phyloP scores from a whole-genome alignment of 2,797 vertebrate genomes.

The Caiman crocodilus region DNA sequence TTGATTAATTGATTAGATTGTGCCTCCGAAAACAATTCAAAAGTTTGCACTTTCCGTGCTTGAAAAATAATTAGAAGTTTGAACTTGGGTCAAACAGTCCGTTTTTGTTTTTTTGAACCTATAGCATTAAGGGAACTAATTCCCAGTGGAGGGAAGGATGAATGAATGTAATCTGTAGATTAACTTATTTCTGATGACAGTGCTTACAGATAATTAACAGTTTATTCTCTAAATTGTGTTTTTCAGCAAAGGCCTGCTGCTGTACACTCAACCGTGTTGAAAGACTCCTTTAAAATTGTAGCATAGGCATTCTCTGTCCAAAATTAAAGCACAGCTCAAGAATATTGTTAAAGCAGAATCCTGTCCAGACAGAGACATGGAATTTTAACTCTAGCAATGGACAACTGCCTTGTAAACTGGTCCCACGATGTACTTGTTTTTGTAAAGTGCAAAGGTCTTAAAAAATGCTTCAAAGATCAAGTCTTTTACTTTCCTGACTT shows the following conservation, averaged over 20 bases:
- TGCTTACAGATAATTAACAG: not conserved
- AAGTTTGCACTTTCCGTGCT: slow-evolving; percentile 20
- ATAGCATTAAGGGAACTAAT: not conserved
- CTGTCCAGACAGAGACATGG: not conserved
- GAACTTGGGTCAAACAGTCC: not conserved
- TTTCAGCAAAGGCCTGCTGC: slow-evolving; percentile 2
- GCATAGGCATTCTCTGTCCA: not conserved
- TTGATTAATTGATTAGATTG: slow-evolving; percentile 30
- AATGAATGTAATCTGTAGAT: not conserved
- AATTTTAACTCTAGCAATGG: not conserved
- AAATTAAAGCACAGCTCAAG: not conserved
- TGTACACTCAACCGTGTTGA: not conserved
- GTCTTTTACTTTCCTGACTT: not conserved
- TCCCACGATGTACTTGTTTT: not conserved
- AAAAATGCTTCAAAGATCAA: not conserved
- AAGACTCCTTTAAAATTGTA: not conserved
- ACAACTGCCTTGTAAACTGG: not conserved
- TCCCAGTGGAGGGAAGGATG: not conserved
- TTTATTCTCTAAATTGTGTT: not conserved
- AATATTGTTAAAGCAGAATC: not conserved
- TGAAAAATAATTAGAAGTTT: not conserved
- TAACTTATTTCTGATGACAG: not conserved
- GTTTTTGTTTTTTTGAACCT: not conserved
- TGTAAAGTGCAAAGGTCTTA: rapidly evolving
- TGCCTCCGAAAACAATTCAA: slow-evolving; percentile 42